phyloP scores from a whole-genome alignment of 2,888 invertebrate species.

The Parthenolecanium corni region DNA sequence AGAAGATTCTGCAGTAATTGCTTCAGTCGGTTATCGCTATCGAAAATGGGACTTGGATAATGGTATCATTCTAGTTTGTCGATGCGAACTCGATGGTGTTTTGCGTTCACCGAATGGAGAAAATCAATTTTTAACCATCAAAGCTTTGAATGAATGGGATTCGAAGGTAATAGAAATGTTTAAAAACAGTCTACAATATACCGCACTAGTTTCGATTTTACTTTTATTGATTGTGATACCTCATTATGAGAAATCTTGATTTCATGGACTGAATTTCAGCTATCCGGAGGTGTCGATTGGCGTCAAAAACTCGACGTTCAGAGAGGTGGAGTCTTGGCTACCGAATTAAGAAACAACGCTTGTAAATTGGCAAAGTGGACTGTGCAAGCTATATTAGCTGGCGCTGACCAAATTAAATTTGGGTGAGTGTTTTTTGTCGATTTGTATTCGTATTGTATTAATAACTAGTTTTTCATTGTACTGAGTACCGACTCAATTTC shows the following conservation, averaged over 20 bases:
- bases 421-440: constrained; percentile 44
- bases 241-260: too few relatives aligned
- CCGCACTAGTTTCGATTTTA: too few relatives aligned
- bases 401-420: constrained; percentile 95
- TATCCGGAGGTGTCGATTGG: constrained; percentile 96
- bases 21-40: constrained; percentile 92
- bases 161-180: constrained; percentile 53
- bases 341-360: constrained; percentile 97
- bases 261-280: constrained; percentile 36
- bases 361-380: constrained; percentile 99
- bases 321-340: constrained; percentile 94
- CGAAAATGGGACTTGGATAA: constrained; percentile 94
- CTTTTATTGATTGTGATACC: too few relatives aligned
- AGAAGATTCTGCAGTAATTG: constrained; percentile 83
- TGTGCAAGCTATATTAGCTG: constrained; percentile 83
- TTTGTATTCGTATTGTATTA: background rate
- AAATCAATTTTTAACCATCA: constrained; percentile 84
- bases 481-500: constrained; percentile 31
- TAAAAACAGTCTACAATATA: too few relatives aligned
- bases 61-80: constrained; percentile 76
- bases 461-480: background rate
- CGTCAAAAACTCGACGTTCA: constrained; percentile 94
- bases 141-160: constrained; percentile 99
- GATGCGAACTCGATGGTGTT: constrained; percentile 96
- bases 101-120: constrained; percentile 77